A percentile compares a stretch with the other conserved stretches of the same genome.
Conservation (phyloP, 2,113 vertebrate species). For the Chaetops frenatus region DNA sequence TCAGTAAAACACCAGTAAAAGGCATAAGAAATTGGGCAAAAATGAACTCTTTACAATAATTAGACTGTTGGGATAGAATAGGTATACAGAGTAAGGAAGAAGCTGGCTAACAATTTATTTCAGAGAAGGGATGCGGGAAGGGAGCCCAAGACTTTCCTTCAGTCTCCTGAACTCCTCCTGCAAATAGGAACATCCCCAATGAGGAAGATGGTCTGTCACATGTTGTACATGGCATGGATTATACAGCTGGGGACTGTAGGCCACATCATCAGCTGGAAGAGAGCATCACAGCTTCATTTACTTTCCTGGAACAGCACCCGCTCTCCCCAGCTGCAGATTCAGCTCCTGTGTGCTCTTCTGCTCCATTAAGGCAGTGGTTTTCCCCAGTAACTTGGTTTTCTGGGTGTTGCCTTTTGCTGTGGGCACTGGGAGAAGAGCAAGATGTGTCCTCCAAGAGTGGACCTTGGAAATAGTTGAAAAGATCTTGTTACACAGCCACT, state of each 20-base stretch:
- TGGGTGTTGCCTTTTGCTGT: not conserved
- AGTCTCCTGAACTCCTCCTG: not conserved
- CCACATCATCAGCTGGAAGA: not conserved
- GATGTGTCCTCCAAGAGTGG: fast-evolving
- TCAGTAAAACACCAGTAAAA: not conserved
- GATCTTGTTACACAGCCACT: not conserved
- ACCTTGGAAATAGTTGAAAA: not conserved
- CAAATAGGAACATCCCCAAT: not conserved
- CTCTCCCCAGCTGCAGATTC: not conserved
- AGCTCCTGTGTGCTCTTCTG: not conserved
- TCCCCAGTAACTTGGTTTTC: not conserved
- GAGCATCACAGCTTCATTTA: not conserved
- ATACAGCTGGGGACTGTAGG: not conserved
- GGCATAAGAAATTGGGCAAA: not conserved
- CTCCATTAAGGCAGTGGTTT: not conserved
- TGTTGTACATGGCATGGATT: not conserved
- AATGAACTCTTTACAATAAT: not conserved
- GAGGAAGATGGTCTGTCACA: not conserved
- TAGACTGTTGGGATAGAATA: not conserved
- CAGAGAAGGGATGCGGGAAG: not conserved
- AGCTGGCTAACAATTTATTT: not conserved
- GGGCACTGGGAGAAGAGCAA: not conserved
- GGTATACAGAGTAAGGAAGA: not conserved
- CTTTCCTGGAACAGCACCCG: not conserved
- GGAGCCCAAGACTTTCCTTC: not conserved